Percentiles rank a stretch among this genome's conserved stretches.
Conservation (phyloP, 1,140 invertebrate genomes). For the Chironomus tepperi region DNA sequence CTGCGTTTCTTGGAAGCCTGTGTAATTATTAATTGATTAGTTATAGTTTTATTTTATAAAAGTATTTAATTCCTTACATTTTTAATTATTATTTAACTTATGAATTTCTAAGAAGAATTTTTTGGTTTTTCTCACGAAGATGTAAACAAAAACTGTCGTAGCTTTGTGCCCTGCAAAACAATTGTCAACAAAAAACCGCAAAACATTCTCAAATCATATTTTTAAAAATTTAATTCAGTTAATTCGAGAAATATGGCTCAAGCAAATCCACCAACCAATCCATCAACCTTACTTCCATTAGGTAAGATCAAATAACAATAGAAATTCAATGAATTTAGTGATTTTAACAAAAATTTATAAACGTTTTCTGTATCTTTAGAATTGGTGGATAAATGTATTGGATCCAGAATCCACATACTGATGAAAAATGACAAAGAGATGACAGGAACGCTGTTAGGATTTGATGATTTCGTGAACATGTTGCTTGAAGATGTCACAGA, state of each 20-base stretch:
- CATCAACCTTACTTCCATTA: conserved; percentile 61
- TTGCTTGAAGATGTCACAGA: conserved; percentile 86
- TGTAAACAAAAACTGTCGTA: too few species aligned
- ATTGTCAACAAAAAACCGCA: too few species aligned
- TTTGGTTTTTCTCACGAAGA: not conserved
- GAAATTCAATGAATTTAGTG: not conserved
- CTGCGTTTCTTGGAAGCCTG: not conserved
- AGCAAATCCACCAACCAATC: conserved; percentile 46
- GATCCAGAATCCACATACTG: conserved; percentile 96
- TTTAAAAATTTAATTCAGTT: not conserved
- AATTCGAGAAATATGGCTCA: conserved; percentile 27
- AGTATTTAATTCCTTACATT: not conserved
- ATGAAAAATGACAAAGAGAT: conserved; percentile 99
- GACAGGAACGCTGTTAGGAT: conserved; percentile 92
- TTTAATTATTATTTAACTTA: not conserved
- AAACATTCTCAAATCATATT: too few species aligned
- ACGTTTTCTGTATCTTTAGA: conserved; percentile 47
- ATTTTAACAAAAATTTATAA: not conserved
- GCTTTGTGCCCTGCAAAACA: too few species aligned
- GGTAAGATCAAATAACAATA: conserved; percentile 40
- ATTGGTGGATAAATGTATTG: conserved; percentile 99
- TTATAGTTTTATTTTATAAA: not conserved
- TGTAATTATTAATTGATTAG: not conserved
- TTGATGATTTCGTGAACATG: conserved; percentile 99
- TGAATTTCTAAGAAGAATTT: not conserved